Evolutionary conservation across 2,113 vertebrate genomes (phyloP).

Genomic region (Bothrops jararaca): DNA sequence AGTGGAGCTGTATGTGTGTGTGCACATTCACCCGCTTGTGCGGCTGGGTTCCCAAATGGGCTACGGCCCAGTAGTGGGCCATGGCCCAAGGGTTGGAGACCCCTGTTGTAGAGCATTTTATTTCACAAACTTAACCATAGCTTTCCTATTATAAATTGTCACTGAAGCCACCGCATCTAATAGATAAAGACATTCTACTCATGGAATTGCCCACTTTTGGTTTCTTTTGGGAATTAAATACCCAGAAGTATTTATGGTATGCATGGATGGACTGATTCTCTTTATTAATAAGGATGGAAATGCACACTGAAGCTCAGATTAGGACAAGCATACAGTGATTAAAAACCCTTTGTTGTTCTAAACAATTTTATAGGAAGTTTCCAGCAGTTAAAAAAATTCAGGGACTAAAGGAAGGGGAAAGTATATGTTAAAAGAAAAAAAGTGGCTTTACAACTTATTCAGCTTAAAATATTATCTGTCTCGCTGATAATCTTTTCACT

Average conservation of each 20-base stretch:
- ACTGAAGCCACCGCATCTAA: neutral
- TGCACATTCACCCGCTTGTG: no score
- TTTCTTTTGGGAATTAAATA: neutral
- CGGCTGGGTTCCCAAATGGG: neutral
- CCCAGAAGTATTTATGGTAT: neutral
- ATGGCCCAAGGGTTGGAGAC: neutral
- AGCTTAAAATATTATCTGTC: slow-evolving; percentile 18
- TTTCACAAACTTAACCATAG: neutral
- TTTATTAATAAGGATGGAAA: neutral
- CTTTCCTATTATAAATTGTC: neutral
- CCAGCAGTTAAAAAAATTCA: neutral
- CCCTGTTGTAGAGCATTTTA: neutral
- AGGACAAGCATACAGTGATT: neutral
- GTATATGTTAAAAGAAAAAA: neutral
- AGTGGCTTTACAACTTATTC: neutral
- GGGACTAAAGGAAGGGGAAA: neutral
- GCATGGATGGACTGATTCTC: neutral
- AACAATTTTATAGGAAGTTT: neutral
- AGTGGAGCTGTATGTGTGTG: no score
- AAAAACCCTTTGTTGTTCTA: neutral
- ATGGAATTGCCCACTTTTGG: neutral
- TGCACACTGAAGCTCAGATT: neutral
- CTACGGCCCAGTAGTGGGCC: neutral
- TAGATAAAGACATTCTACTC: neutral
- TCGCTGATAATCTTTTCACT: neutral